Conservation (phyloP, 2,113 vertebrate species). For the Tympanuchus pallidicinctus region DNA sequence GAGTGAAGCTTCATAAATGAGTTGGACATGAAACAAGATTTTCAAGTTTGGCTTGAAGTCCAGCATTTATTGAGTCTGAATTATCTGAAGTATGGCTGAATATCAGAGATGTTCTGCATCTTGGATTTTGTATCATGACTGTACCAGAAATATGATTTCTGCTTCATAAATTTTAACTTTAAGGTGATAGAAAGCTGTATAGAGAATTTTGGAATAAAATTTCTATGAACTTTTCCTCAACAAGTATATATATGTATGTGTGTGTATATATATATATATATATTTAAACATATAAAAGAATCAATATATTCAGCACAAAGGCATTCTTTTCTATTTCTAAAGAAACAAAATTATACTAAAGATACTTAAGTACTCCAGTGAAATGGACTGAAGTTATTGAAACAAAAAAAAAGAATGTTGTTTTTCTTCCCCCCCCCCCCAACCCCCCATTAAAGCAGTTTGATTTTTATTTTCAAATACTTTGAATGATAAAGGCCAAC, state of each 20-base stretch:
- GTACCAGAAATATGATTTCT: not conserved
- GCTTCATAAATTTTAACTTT: not conserved
- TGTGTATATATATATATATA: not conserved
- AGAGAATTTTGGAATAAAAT: not conserved
- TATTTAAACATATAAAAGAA: not conserved
- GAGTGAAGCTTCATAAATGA: slow-evolving; percentile 46
- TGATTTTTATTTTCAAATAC: not conserved
- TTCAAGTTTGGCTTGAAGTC: not conserved
- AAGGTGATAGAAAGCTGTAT: not conserved
- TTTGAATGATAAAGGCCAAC: slow-evolving; percentile 7
- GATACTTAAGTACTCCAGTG: not conserved
- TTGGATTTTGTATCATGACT: not conserved
- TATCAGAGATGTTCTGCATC: not conserved
- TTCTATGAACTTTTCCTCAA: not conserved
- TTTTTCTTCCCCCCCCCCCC: no score
- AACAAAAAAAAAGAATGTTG: not conserved
- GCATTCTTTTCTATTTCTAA: not conserved
- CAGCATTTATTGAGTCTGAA: not conserved
- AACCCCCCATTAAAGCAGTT: not conserved
- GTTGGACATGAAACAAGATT: slow-evolving; percentile 13
- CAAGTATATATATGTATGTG: not conserved
- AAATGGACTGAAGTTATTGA: not conserved
- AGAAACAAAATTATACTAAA: not conserved
- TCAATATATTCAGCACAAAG: not conserved
- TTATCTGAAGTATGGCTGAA: not conserved